Evolutionary conservation across 2,797 vertebrate genomes (phyloP).

Genomic region (Sphaeramia orbicularis): DNA sequence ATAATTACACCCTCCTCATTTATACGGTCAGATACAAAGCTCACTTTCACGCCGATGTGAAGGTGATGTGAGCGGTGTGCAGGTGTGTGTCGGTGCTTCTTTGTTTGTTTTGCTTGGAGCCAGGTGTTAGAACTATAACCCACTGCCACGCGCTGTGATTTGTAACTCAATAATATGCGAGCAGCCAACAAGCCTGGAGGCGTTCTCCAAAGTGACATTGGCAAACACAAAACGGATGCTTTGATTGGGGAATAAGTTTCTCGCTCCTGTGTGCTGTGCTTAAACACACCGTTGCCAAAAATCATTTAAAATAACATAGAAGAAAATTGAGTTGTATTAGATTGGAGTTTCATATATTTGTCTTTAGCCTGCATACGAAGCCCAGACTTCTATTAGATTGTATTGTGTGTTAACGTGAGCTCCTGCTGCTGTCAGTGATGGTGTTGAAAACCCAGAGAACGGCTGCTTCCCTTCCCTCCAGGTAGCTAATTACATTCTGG

Average conservation of each 20-base stretch:
- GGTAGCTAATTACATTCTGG: constrained; percentile 22
- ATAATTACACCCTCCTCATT: not conserved
- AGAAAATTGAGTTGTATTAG: constrained; percentile 9
- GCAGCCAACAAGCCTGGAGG: constrained; percentile 58
- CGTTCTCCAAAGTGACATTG: constrained; percentile 58
- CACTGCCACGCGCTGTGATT: constrained; percentile 38
- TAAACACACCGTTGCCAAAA: constrained; percentile 44
- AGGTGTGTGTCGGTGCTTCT: constrained; percentile 7
- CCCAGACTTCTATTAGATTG: not conserved
- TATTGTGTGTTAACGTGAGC: constrained; percentile 8
- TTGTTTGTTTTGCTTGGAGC: constrained; percentile 39
- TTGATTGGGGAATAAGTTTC: constrained; percentile 47
- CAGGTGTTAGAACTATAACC: constrained; percentile 36
- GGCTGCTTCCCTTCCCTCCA: constrained; percentile 19
- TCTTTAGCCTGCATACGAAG: not conserved
- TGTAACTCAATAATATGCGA: constrained; percentile 52
- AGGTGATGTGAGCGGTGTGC: constrained; percentile 5
- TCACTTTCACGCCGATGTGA: not conserved
- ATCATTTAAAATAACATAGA: constrained; percentile 35
- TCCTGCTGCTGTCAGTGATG: not conserved
- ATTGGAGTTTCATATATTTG: not conserved
- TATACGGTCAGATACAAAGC: constrained; percentile 10
- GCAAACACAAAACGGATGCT: constrained; percentile 67
- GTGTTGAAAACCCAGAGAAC: not conserved
- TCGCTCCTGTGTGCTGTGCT: constrained; percentile 33